These are phyloP conservation scores for Sceloporus undulatus DNA, from an alignment of 2,113 vertebrate species.

Conservation along the genomic window DNA sequence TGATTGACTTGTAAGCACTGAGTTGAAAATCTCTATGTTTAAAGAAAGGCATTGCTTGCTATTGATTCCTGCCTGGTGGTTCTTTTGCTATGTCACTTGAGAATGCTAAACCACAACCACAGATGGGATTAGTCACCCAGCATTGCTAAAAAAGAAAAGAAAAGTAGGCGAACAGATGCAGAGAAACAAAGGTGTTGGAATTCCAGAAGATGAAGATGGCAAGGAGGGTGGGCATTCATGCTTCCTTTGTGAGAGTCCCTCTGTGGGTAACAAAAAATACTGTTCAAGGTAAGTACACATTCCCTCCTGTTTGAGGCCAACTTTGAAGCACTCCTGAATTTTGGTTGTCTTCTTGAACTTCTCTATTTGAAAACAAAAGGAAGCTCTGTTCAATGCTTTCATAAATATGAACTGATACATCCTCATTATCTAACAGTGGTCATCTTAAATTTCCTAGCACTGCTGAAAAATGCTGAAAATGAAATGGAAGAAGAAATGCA, in stretches of 20 bases:
- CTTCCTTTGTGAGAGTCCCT: not conserved
- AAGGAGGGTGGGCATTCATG: not conserved
- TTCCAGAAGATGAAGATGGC: not conserved
- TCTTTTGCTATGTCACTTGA: conserved; percentile 33
- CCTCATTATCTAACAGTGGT: not conserved
- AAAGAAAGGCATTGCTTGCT: not conserved
- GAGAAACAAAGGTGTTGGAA: conserved; percentile 22
- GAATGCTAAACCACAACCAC: conserved; percentile 18
- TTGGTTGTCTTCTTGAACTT: not conserved
- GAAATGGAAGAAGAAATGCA: not conserved
- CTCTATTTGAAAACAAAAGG: not conserved
- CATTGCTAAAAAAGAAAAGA: conserved; percentile 28
- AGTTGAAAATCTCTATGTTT: conserved; percentile 7
- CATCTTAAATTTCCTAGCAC: not conserved
- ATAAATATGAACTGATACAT: conserved; percentile 9
- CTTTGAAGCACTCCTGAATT: not conserved
- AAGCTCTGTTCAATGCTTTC: not conserved
- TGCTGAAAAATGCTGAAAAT: conserved; percentile 15
- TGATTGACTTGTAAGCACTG: not conserved
- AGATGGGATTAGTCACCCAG: conserved; percentile 42
- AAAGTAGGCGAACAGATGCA: conserved; percentile 14
- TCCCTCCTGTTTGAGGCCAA: not conserved
- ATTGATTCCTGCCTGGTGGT: not conserved
- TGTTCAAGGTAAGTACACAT: not conserved
- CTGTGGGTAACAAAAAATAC: not conserved